Evolutionary conservation across 2,888 invertebrate species (phyloP).

Genomic region (Pelosia muscerda): DNA sequence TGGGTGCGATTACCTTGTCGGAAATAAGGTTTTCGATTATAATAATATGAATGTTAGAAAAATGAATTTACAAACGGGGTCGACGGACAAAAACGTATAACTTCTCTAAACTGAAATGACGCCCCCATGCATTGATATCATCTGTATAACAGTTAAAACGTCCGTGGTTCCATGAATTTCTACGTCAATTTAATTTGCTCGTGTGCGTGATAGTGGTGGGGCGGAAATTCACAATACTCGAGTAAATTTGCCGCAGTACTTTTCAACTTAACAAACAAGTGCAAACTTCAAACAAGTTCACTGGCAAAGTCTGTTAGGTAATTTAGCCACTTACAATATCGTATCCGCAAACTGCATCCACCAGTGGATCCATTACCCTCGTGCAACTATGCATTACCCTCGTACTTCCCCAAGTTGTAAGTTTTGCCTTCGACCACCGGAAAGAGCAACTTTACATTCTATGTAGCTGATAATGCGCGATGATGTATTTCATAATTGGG

Average conservation of each 20-base stretch:
- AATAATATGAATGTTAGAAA: no score
- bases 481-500: slow-evolving; percentile 60
- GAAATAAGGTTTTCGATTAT: neutral
- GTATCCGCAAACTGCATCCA: slow-evolving; percentile 61
- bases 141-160: no score
- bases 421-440: slow-evolving; percentile 51
- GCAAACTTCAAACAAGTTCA: slow-evolving; percentile 14
- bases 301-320: slow-evolving; percentile 31
- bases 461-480: slow-evolving; percentile 43
- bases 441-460: slow-evolving; percentile 62
- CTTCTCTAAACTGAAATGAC: no score
- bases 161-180: no score
- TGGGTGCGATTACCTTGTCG: neutral
- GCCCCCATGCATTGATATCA: no score
- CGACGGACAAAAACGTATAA: neutral
- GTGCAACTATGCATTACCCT: slow-evolving; percentile 55
- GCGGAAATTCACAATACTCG: no score
- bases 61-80: neutral
- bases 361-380: slow-evolving; percentile 64
- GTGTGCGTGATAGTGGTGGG: no score
- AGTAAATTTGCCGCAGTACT: neutral
- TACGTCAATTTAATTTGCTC: no score
- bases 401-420: no score
- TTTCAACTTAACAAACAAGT: neutral
- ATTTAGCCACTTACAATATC: slow-evolving; percentile 59